Conservation (phyloP, 2,888 invertebrate species). For the Drosophila greeni region DNA sequence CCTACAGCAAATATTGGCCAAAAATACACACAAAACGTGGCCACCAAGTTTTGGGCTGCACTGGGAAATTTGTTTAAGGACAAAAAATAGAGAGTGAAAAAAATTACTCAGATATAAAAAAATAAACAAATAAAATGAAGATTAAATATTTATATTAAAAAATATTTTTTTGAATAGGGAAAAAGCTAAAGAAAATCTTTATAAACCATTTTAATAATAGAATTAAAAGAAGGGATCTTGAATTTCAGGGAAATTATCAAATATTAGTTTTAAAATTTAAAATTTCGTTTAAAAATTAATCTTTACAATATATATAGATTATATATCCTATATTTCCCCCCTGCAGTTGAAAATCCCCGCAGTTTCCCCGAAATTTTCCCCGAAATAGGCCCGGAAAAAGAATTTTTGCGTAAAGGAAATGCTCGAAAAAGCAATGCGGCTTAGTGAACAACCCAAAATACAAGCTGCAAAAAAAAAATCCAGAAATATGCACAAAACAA, state of each 20-base stretch:
- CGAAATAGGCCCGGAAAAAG: slow-evolving; percentile 28
- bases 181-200: background rate
- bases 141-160: background rate
- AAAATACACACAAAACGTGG: slow-evolving; percentile 44
- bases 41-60: slow-evolving; percentile 45
- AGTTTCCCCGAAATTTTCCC: background rate
- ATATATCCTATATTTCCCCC: no score
- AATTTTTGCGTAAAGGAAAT: slow-evolving; percentile 22
- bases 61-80: slow-evolving; percentile 45
- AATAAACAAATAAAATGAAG: background rate
- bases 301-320: background rate
- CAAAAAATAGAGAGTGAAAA: background rate
- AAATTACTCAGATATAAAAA: no score
- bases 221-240: background rate
- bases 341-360: background rate
- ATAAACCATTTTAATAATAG: no score
- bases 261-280: background rate
- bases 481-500: slow-evolving; percentile 16
- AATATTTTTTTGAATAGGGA: background rate
- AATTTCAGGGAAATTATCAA: background rate
- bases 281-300: background rate
- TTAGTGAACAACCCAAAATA: slow-evolving; percentile 22
- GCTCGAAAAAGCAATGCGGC: slow-evolving; percentile 48
- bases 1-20: slow-evolving; percentile 50
- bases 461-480: background rate